Evolutionary conservation across 1,140 invertebrate genomes (phyloP).

Genomic region (Cydia pomonella): DNA sequence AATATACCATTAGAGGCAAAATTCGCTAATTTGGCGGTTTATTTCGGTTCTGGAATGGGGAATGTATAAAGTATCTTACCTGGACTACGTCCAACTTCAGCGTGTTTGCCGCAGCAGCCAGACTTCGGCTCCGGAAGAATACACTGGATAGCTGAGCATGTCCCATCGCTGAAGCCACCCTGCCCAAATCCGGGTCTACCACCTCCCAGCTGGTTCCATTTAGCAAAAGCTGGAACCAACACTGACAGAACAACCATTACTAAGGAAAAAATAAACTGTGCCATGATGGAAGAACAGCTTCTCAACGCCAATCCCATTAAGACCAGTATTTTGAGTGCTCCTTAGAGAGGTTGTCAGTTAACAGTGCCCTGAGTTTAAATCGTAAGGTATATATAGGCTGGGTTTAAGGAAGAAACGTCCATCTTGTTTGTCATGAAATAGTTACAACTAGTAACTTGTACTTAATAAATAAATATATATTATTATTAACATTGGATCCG

Average conservation of each 20-base stretch:
- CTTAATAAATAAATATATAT: background rate
- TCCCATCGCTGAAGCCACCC: background rate
- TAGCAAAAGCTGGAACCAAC: background rate
- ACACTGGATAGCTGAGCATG: background rate
- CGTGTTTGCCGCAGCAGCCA: constrained; percentile 18
- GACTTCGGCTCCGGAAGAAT: background rate
- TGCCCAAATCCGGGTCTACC: background rate
- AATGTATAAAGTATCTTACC: too few relatives aligned
- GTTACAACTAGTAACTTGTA: background rate
- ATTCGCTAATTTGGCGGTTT: too few relatives aligned
- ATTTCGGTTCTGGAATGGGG: too few relatives aligned
- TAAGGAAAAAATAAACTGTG: background rate
- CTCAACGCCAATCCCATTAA: background rate
- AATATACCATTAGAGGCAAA: too few relatives aligned
- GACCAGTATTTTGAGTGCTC: background rate
- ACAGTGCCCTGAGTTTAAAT: background rate
- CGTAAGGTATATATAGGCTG: background rate
- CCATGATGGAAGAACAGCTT: background rate
- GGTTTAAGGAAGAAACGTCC: background rate
- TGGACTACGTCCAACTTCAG: background rate
- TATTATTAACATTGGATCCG: background rate
- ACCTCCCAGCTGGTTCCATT: background rate
- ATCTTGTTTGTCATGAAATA: background rate
- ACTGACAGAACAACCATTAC: background rate
- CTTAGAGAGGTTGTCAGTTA: background rate